phyloP scores from a whole-genome alignment of 2,113 vertebrate genomes.

The Felis chaus region DNA sequence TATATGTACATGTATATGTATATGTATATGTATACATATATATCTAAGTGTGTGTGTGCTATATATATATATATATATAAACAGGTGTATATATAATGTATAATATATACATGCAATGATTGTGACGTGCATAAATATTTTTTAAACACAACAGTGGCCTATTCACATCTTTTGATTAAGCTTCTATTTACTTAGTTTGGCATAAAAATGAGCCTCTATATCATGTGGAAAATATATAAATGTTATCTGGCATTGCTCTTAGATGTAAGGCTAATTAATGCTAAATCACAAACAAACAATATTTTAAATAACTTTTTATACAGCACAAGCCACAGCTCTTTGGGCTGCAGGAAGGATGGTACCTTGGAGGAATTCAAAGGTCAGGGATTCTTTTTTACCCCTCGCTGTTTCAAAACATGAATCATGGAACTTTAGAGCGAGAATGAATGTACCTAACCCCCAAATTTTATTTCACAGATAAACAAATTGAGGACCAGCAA shows the following conservation, averaged over 20 bases:
- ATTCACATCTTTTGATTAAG: conserved; percentile 95
- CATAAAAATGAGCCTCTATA: conserved; percentile 93
- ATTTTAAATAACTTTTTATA: conserved; percentile 89
- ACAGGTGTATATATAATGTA: neutral
- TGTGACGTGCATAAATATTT: conserved; percentile 91
- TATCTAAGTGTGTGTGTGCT: no score
- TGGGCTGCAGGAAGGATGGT: neutral
- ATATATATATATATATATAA: no score
- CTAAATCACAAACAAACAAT: conserved; percentile 99
- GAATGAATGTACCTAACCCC: neutral
- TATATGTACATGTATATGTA: no score
- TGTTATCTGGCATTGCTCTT: conserved; percentile 96
- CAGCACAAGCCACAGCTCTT: neutral
- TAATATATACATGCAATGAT: conserved; percentile 89
- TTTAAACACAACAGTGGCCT: conserved; percentile 88
- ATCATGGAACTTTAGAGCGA: neutral
- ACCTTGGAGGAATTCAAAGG: neutral
- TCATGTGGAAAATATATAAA: conserved; percentile 97
- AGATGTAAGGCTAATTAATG: conserved; percentile 98
- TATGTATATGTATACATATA: no score
- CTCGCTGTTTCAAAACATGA: neutral
- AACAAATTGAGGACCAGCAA: neutral
- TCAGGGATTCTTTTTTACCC: neutral
- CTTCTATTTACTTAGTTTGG: conserved; percentile 92
- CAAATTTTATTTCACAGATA: neutral